phyloP scores from a whole-genome alignment of 1,140 invertebrate genomes.

The Calliphora vicina region DNA sequence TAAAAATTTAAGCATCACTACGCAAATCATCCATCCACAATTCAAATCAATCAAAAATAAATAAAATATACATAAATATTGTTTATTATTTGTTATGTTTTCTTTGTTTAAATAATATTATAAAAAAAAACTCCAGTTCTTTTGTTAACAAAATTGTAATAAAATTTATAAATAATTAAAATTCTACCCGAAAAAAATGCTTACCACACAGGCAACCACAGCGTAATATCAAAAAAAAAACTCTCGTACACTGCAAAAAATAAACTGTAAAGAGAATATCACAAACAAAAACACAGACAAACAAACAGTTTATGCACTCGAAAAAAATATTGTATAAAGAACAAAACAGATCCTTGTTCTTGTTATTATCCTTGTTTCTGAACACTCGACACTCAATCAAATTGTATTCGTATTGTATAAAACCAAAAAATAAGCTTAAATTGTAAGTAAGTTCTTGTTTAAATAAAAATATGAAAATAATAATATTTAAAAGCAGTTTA shows the following conservation, averaged over 20 bases:
- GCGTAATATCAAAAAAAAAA: neutral
- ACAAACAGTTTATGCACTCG: neutral
- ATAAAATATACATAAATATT: neutral
- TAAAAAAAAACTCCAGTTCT: neutral
- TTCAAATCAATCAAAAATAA: neutral
- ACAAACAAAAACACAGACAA: neutral
- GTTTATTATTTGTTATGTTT: slow-evolving; percentile 16
- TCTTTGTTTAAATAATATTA: slow-evolving; percentile 7
- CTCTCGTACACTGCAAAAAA: neutral
- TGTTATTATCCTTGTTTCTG: neutral
- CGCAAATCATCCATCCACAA: slow-evolving; percentile 22
- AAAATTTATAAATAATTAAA: slow-evolving; percentile 7
- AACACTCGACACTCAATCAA: no score
- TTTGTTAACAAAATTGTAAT: neutral
- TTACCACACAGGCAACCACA: slow-evolving; percentile 32
- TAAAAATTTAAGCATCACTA: neutral
- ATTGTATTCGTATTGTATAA: neutral
- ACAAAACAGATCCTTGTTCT: neutral
- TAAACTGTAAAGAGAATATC: neutral
- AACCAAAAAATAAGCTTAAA: slow-evolving; percentile 11
- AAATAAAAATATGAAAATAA: neutral
- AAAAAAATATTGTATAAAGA: neutral
- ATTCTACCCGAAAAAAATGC: slow-evolving; percentile 13
- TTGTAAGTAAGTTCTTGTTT: slow-evolving; percentile 20
- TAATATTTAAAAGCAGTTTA: neutral